phyloP scores from a whole-genome alignment of 2,888 invertebrate genomes.

The Timandra comae region DNA sequence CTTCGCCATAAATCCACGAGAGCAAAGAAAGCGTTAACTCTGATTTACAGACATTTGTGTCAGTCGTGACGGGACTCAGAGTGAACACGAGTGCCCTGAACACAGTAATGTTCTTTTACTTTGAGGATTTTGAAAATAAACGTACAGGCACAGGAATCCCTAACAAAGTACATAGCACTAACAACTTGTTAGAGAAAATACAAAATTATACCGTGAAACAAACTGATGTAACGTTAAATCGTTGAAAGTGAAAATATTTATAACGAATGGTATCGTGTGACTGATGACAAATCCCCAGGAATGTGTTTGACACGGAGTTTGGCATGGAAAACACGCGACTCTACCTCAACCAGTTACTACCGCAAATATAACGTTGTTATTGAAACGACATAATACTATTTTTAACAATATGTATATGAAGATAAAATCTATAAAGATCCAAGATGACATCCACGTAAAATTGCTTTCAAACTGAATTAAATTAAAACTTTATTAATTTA shows the following conservation, averaged over 20 bases:
- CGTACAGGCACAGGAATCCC: too few relatives aligned
- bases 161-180: conserved; percentile 28
- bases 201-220: too few relatives aligned
- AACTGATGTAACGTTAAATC: too few relatives aligned
- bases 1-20: conserved; percentile 54
- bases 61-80: conserved; percentile 38
- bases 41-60: conserved; percentile 58
- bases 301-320: conserved; percentile 41
- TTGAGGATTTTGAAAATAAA: too few relatives aligned
- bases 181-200: too few relatives aligned
- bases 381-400: too few relatives aligned
- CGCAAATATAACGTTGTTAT: too few relatives aligned
- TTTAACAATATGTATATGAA: conserved; percentile 12
- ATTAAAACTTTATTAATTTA: conserved; percentile 75
- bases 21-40: conserved; percentile 62
- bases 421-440: conserved; percentile 28
- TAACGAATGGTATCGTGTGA: too few relatives aligned
- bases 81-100: conserved; percentile 21
- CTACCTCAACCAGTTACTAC: conserved; percentile 9
- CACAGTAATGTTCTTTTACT: conserved; percentile 17
- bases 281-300: conserved; percentile 36
- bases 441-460: conserved; percentile 49
- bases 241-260: too few relatives aligned
- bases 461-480: conserved; percentile 61
- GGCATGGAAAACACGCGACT: conserved; percentile 37